Evolutionary conservation across 2,113 vertebrate genomes (phyloP).

Genomic region (Laticauda laticaudata): DNA sequence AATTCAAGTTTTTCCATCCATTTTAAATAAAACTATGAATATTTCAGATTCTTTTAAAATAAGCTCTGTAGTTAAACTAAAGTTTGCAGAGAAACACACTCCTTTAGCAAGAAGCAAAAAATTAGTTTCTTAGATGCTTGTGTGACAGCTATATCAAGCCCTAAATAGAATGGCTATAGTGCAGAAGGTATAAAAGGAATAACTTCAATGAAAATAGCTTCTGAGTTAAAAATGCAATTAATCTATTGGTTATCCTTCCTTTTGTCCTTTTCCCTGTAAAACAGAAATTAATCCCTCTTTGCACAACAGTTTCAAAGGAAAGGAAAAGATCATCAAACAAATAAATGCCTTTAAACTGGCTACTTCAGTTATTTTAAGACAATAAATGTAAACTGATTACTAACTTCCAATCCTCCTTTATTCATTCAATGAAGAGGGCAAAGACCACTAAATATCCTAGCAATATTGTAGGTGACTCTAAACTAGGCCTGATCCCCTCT

Average conservation of each 20-base stretch:
- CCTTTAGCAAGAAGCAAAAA: background rate
- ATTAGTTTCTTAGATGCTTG: background rate
- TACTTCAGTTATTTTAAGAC: background rate
- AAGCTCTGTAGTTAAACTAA: background rate
- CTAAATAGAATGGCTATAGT: background rate
- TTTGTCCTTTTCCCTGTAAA: background rate
- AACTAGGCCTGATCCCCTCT: background rate
- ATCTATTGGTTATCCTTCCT: background rate
- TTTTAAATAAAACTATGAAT: background rate
- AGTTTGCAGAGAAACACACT: background rate
- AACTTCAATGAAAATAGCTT: background rate
- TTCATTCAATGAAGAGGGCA: background rate
- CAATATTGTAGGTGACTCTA: background rate
- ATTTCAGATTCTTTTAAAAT: background rate
- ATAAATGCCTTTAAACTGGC: background rate
- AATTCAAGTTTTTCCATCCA: background rate
- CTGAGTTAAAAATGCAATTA: background rate
- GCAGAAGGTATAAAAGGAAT: background rate
- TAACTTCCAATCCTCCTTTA: background rate
- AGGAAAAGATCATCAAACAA: background rate
- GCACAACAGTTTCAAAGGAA: background rate
- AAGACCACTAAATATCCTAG: constrained; percentile 5
- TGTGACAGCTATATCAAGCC: background rate
- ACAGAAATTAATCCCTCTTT: background rate
- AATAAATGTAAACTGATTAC: background rate